These are phyloP conservation scores for Perca fluviatilis DNA, from an alignment of 2,113 vertebrate genomes.

Conservation along the genomic window DNA sequence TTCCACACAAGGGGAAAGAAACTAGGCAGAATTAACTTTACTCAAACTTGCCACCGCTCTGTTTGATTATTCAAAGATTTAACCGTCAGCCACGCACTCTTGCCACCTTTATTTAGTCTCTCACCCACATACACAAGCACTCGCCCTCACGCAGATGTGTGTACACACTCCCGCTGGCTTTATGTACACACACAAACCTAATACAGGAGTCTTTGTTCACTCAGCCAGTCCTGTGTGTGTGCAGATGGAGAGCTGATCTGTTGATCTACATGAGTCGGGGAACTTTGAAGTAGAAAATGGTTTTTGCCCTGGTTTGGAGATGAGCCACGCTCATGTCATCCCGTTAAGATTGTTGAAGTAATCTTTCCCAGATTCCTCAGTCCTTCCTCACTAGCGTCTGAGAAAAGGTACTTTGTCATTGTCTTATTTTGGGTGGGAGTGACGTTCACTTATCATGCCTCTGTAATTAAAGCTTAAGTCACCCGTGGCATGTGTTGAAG, in stretches of 20 bases:
- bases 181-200: constrained; percentile 7
- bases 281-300: constrained; percentile 68
- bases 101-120: constrained; percentile 64
- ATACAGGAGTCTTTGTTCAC: constrained; percentile 66
- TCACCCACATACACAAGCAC: constrained; percentile 42
- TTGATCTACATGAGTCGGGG: constrained; percentile 56
- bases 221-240: not conserved
- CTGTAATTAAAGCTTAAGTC: constrained; percentile 28
- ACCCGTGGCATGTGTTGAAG: constrained; percentile 25
- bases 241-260: constrained; percentile 39
- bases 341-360: constrained; percentile 33
- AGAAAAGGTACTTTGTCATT: constrained; percentile 32
- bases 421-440: constrained; percentile 21
- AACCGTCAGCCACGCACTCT: constrained; percentile 29
- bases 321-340: constrained; percentile 59
- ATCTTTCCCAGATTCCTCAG: constrained; percentile 39
- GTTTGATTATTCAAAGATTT: constrained; percentile 71
- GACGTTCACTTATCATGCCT: constrained; percentile 22
- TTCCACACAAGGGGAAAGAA: constrained; percentile 30
- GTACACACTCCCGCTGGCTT: constrained; percentile 37
- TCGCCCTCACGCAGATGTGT: constrained; percentile 23
- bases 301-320: constrained; percentile 60
- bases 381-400: constrained; percentile 7
- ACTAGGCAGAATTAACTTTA: constrained; percentile 31
- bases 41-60: constrained; percentile 43